Percentiles rank a stretch among this genome's conserved stretches.
Conservation (phyloP, 2,888 invertebrate species). For the Dasypolia templi region DNA sequence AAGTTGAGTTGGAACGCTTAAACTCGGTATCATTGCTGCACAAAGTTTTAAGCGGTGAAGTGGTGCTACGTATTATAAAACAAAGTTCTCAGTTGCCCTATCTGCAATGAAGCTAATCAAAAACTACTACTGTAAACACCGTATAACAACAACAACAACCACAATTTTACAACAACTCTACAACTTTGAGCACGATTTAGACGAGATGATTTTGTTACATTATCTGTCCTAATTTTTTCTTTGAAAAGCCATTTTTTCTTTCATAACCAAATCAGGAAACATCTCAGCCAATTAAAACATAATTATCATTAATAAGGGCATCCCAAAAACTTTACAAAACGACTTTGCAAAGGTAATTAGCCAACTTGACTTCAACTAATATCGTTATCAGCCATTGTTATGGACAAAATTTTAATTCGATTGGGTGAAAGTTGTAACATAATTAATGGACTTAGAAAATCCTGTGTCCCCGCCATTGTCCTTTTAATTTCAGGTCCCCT, state of each 20-base stretch:
- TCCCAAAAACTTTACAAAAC: slow-evolving; percentile 46
- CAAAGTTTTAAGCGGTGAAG: slow-evolving; percentile 48
- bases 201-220: neutral
- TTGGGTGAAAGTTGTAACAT: slow-evolving; percentile 53
- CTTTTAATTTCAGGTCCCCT: slow-evolving; percentile 49
- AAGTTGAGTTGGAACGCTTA: slow-evolving; percentile 24
- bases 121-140: slow-evolving; percentile 13
- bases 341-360: slow-evolving; percentile 61
- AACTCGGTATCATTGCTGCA: slow-evolving; percentile 32
- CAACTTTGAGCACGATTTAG: neutral
- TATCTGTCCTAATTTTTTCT: neutral
- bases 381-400: slow-evolving; percentile 59
- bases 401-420: slow-evolving; percentile 63
- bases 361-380: slow-evolving; percentile 59
- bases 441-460: slow-evolving; percentile 60
- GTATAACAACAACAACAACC: too few species aligned
- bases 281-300: slow-evolving; percentile 60
- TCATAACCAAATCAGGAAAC: slow-evolving; percentile 43
- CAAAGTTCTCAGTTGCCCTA: slow-evolving; percentile 34
- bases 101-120: slow-evolving; percentile 20
- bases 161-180: too few species aligned
- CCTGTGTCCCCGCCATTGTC: slow-evolving; percentile 39
- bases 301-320: slow-evolving; percentile 56
- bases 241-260: slow-evolving; percentile 11
- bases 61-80: slow-evolving; percentile 29